Base-by-base conservation (phyloP, 2,113 vertebrate genomes). In the Jacana jacana region DNA sequence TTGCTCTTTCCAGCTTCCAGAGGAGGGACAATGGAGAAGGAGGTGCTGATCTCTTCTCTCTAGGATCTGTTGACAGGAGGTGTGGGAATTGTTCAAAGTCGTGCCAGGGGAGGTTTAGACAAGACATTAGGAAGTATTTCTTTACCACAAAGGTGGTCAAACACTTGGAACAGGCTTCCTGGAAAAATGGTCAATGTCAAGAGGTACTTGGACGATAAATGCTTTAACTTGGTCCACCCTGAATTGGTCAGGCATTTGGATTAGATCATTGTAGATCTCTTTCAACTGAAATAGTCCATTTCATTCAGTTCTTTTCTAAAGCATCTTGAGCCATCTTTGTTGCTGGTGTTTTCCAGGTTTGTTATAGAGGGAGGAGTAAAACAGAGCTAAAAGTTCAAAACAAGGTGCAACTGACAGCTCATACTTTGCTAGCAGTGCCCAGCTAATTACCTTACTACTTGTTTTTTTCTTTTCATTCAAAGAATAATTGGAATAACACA, bases 401-500 rank as follows among this genome's bases (percentile, higher is more conserved):
- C 24, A 64, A 27, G 61, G 22, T 65, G 24, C 68, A 82, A n/a
- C 5, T 44, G 33, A 6, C 20, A 66, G 9, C 40, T 91, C 33
- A 58, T 49, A 13, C 13, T 83, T 87, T 76, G 40, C 12, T 77
- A 66, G 13, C 51, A 78, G 9, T 70, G 40, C 23, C 54, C n/a
- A 81, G 13, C 16, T 61, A n/a, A 22, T 64, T 65, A 55, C 13
- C 17, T 81, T 64, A 18, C 7, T 49, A 40, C 16, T 70, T 61
- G n/a, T n/a, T 9, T 18, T 40, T 64, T 63, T 86, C 19, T 6
- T 73, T 88, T 20, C 5, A 61, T 85, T 90, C 85, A 70, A 76
- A 97, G 89, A 78, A 60, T 76, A 70, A 58, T 48, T 31, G 60
- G 63, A 77, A 95, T 57, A 91, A 79, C 10, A 17, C 57, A 63